Evolutionary conservation across 2,888 invertebrate genomes (phyloP).

Genomic region (Sarcophaga carnaria): DNA sequence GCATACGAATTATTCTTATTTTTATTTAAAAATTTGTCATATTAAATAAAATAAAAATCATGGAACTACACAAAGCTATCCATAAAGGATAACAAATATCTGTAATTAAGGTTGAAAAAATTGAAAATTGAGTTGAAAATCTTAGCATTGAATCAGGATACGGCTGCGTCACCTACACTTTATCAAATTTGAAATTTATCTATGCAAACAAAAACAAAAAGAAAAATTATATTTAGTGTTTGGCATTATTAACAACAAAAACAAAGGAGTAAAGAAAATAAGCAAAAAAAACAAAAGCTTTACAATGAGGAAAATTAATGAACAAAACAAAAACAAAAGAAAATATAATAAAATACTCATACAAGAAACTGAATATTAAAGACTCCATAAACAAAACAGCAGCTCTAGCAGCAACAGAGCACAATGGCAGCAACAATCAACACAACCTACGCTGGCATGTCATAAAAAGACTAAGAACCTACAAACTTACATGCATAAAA

Average conservation of each 20-base stretch:
- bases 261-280: conserved; percentile 23
- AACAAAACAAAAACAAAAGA: conserved; percentile 43
- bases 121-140: no score
- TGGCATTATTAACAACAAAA: conserved; percentile 47
- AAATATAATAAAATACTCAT: conserved; percentile 31
- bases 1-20: no score
- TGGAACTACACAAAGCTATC: no score
- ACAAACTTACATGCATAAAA: background rate
- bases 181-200: no score
- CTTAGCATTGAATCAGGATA: background rate
- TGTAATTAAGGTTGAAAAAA: no score
- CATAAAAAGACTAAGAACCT: conserved; percentile 31
- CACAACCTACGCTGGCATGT: conserved; percentile 52
- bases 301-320: conserved; percentile 49
- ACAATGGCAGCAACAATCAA: conserved; percentile 37
- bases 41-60: no score
- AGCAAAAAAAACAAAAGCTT: conserved; percentile 26
- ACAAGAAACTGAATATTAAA: conserved; percentile 43
- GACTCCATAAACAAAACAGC: conserved; percentile 23
- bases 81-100: no score
- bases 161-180: background rate
- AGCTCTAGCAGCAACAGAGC: background rate
- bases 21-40: no score
- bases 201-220: background rate
- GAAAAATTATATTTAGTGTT: conserved; percentile 35